Conservation (phyloP, 2,113 vertebrate species). For the Bambusicola thoracicus region DNA sequence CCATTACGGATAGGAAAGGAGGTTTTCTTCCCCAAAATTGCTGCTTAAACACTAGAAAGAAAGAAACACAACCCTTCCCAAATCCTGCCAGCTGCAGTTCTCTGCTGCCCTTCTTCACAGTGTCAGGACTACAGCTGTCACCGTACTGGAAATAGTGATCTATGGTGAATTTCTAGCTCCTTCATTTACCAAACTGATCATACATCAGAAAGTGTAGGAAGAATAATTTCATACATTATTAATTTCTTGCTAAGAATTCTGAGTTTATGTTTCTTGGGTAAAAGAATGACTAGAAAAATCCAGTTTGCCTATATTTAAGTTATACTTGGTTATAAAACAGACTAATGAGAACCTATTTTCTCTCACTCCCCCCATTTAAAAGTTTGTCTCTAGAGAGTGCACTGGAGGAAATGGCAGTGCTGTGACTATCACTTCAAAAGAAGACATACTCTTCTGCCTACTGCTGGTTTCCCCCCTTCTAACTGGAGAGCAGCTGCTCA, state of each 20-base stretch:
- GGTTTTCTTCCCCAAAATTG: background rate
- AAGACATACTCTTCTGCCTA: background rate
- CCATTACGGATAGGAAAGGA: background rate
- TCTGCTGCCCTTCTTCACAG: background rate
- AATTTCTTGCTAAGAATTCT: background rate
- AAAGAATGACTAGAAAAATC: background rate
- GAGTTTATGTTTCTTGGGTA: background rate
- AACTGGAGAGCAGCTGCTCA: background rate
- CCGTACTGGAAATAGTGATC: background rate
- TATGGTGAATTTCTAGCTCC: background rate
- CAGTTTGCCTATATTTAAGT: background rate
- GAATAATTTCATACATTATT: constrained; percentile 27
- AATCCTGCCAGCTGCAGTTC: background rate
- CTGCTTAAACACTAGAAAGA: background rate
- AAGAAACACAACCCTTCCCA: background rate
- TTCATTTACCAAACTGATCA: background rate
- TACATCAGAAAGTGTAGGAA: background rate
- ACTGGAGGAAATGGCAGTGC: background rate
- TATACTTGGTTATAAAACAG: background rate
- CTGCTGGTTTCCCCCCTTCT: background rate
- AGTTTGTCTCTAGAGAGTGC: background rate
- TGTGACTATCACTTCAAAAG: background rate
- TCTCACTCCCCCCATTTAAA: background rate
- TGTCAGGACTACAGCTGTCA: background rate
- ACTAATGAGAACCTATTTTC: background rate